These are phyloP conservation scores for Whitmania pigra DNA, from an alignment of 1,140 invertebrate genomes.

Conservation along the genomic window DNA sequence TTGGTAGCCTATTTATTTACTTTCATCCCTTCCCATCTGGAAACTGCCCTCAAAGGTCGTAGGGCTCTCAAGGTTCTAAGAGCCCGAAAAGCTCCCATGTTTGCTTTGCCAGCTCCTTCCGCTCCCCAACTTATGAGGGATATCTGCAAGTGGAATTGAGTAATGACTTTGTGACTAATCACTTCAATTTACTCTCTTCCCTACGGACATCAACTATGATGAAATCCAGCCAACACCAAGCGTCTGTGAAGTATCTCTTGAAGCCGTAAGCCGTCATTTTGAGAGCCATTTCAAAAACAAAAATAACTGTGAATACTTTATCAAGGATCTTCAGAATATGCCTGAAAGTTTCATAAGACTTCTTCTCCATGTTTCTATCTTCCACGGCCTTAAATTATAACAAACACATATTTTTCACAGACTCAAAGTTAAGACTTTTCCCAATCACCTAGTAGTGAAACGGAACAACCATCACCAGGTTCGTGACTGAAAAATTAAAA, in stretches of 20 bases:
- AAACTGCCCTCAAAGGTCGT: slow-evolving; percentile 74
- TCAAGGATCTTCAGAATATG: slow-evolving; percentile 91
- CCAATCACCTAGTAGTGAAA: too few relatives aligned
- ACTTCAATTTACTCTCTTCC: background rate
- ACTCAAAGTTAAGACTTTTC: too few relatives aligned
- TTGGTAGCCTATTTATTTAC: slow-evolving; percentile 48
- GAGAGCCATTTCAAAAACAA: slow-evolving; percentile 95
- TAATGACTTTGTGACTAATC: background rate
- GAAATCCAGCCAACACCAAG: slow-evolving; percentile 98
- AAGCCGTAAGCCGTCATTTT: slow-evolving; percentile 95
- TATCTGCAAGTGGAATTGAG: slow-evolving; percentile 53
- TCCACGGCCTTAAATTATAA: slow-evolving; percentile 64
- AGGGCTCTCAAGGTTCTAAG: slow-evolving; percentile 80
- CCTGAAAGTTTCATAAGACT: slow-evolving; percentile 65
- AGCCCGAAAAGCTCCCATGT: slow-evolving; percentile 77
- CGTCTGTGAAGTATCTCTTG: slow-evolving; percentile 92
- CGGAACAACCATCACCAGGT: too few relatives aligned
- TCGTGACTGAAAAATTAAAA: background rate
- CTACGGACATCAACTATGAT: slow-evolving; percentile 91
- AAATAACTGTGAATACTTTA: slow-evolving; percentile 92
- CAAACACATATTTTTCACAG: background rate
- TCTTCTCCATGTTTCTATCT: slow-evolving; percentile 78
- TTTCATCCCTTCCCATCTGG: slow-evolving; percentile 89
- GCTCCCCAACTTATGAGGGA: slow-evolving; percentile 80
- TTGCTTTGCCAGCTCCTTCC: slow-evolving; percentile 60